Base-by-base conservation (phyloP, 2,797 vertebrate genomes). In the Mastacembelus armatus region DNA sequence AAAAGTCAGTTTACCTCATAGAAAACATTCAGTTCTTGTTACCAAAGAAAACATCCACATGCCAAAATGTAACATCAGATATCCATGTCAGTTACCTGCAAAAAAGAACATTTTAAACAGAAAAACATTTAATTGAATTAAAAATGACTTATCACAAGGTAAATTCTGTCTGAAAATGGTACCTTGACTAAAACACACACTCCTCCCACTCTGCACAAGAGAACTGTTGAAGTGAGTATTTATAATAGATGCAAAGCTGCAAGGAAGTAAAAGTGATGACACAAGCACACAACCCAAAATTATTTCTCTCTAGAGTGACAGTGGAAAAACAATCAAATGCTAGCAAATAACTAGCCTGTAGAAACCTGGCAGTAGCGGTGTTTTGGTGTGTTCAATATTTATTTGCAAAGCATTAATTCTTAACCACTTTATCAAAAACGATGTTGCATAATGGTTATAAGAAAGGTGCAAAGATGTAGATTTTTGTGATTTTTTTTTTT, bases 281-380 rank as follows among this genome's bases (percentile, higher is more conserved):
- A 78, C n/a, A n/a, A n/a, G n/a, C n/a, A n/a, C n/a, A n/a, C 19
- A 59, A 54, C 26, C 11, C 5, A 21, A 68, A 80, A 76, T 77
- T 1, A 59, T 57, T 65, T 32, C 47, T 63, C 83, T 74, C 72
- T 45, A n/a, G 69, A 79, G 76, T 67, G 18, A 54, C 29, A 42
- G 7, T 56, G 50, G 55, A 71, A 79, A 64, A 80, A 78, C 64
- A 68, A 50, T 24, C n/a, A n/a, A 24, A 29, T 27, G 18, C 18
- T 12, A 14, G n/a, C 16, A 29, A 43, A 55, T 59, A 24, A 55
- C 58, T 57, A 32, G 38, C 2, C 12, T n/a, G n/a, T n/a, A n/a
- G n/a, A n/a, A n/a, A n/a, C n/a, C n/a, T n/a, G n/a, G n/a, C n/a
- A n/a, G n/a, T n/a, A n/a, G n/a, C n/a, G n/a, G n/a, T n/a, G n/a